Base-by-base conservation (phyloP, 2,888 invertebrate species). In the Cabera pusaria region DNA sequence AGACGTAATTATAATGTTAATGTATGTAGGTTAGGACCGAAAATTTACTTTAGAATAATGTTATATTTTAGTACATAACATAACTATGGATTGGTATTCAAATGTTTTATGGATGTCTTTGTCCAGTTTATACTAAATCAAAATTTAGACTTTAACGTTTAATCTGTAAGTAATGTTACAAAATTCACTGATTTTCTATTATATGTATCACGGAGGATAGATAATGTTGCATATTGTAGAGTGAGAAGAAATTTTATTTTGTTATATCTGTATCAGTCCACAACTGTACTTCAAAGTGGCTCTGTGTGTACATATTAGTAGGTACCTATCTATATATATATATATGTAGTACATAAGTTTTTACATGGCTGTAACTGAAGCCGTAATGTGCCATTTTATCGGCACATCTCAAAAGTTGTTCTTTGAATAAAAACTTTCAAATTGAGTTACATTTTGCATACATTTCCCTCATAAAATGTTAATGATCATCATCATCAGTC, bases 381-480 rank as follows among this genome's bases (percentile, higher is more conserved):
- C 50, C 70, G 54, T 34, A 58, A 57, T 59, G 78, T 82, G 85
- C 84, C 82, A 85, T 80, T 73, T 64, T 64, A 58, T 60, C 68
- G 85, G 83, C 76, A 64, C 62, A 72, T 75, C 66, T 77, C 65
- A 66, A 75, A 69, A 77, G 79, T 79, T 83, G 80, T 78, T 81
- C 73, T 71, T 64, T 77, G 18, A 40, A 50, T 50, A 46, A 46
- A 52, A 52, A 35, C 23, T 19, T 42, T 17, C 4, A 34, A 43
- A 73, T 65, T 16, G 55, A n/a, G n/a, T n/a, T n/a, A n/a, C n/a
- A n/a, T n/a, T n/a, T n/a, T n/a, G n/a, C n/a, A n/a, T n/a, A n/a
- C n/a, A n/a, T n/a, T n/a, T n/a, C n/a, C n/a, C n/a, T n/a, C n/a
- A n/a, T n/a, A n/a, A n/a, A n/a, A n/a, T n/a, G n/a, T n/a, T n/a